Evolutionary conservation across 2,797 vertebrate genomes (phyloP), one percentile per base, ranked within the genome.

Genomic region (Enteromius thamalakanensis): DNA sequence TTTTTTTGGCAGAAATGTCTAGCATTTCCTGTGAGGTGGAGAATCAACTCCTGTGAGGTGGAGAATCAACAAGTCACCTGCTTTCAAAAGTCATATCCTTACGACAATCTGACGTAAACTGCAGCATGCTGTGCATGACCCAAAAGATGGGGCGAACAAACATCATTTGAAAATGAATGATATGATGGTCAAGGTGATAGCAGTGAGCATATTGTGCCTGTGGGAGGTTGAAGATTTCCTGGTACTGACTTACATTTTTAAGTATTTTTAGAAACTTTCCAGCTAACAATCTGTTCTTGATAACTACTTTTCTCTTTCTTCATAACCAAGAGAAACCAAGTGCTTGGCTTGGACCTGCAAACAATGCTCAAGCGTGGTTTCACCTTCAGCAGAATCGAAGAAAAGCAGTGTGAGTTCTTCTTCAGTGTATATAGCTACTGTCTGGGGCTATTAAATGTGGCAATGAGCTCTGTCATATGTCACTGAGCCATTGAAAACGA

Each of bases 11-110:
- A 26, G 34, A 70, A 58, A 47, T 37, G 55, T 45, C 40, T 37
- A 78, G 21, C 68, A 21, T 70, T 60, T 71, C 17, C 68, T 45
- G 80, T 60, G 23, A 55, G 34, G 26, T 26, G 26, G 1, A 26
- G 26, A 26, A 26, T 26, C 26, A 26, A 26, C 26, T n/a, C 29
- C 29, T 29, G 29, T 29, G 29, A 29, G 29, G 47, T 5, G 11
- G 17, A 42, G 26, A 17, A 5, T 55, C 58, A 65, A n/a, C 42
- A 12, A 21, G 76, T 45, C 14, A 19, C 23, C 47, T 65, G 71
- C 71, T 76, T 82, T 40, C 47, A 75, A 76, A 82, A 82, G 23
- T 76, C 49, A 7, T 71, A 68, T 67, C 47, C 49, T 78, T 40
- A 26, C 8, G 21, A 51, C 65, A 71, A 62, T 77, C 49, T 83